A percentile compares a stretch with the other conserved stretches of the same genome.
Conservation (phyloP, 2,797 vertebrate species). For the Saguinus oedipus region DNA sequence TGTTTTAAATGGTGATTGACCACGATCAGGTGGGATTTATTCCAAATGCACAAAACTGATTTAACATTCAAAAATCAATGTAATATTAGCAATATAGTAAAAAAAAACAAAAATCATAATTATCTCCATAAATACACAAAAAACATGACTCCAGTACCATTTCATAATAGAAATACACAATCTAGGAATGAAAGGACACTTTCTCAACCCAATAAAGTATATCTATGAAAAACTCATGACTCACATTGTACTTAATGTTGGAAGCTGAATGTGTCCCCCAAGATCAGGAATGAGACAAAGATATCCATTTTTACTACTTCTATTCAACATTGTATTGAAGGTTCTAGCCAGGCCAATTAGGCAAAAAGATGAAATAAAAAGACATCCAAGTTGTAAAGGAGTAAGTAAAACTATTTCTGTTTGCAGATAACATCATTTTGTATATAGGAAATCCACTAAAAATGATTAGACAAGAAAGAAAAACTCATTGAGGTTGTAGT, state of each 20-base stretch:
- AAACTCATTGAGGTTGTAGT: neutral
- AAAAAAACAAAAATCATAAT: neutral
- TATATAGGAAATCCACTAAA: neutral
- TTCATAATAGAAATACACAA: neutral
- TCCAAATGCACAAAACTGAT: neutral
- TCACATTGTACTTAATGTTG: neutral
- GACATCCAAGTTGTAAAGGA: neutral
- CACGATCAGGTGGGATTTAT: neutral
- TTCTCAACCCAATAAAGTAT: neutral
- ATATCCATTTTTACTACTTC: neutral
- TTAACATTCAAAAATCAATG: neutral
- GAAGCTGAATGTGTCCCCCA: neutral
- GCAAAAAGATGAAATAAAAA: neutral
- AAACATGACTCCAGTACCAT: neutral
- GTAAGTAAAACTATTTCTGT: neutral
- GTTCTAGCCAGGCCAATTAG: neutral
- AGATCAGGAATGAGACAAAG: neutral
- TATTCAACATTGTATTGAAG: neutral
- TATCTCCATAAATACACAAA: neutral
- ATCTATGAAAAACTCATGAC: neutral
- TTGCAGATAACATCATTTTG: neutral
- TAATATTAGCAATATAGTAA: neutral
- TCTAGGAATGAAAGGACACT: neutral
- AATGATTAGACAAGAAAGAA: slow-evolving; percentile 15
- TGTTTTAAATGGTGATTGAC: neutral